Evolutionary conservation across 2,113 vertebrate species (phyloP).

Genomic region (Tiliqua scincoides): DNA sequence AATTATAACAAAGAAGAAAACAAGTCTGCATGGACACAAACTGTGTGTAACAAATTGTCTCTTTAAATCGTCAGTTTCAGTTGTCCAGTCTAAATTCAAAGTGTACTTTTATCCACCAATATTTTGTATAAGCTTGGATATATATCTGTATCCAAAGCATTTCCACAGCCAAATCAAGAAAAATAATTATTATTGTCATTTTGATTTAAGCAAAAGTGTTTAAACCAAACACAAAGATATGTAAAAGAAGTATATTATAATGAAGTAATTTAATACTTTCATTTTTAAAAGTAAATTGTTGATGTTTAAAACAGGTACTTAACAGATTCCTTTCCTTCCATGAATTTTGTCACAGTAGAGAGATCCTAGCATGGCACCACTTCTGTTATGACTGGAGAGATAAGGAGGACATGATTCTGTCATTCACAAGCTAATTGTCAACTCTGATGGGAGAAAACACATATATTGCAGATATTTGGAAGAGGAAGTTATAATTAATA

Average conservation of each 20-base stretch:
- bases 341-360: constrained; percentile 42
- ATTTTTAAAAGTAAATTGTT: constrained; percentile 46
- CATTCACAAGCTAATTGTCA: constrained; percentile 38
- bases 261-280: constrained; percentile 58
- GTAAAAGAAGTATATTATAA: constrained; percentile 26
- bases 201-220: constrained; percentile 58
- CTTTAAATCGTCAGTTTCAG: constrained; percentile 81
- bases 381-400: constrained; percentile 20
- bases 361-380: constrained; percentile 49
- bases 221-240: constrained; percentile 62
- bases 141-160: constrained; percentile 60
- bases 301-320: constrained; percentile 64
- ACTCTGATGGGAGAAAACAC: constrained; percentile 37
- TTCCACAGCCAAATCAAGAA: constrained; percentile 52
- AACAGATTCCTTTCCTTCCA: constrained; percentile 53
- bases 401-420: constrained; percentile 39
- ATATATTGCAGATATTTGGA: neutral
- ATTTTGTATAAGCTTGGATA: constrained; percentile 64
- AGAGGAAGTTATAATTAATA: neutral
- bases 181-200: constrained; percentile 3
- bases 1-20: constrained; percentile 81
- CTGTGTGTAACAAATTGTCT: constrained; percentile 86
- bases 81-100: constrained; percentile 79
- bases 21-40: constrained; percentile 88
- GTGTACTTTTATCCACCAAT: constrained; percentile 72